Percentiles rank a stretch among this genome's conserved stretches.
Evolutionary conservation across 2,888 invertebrate genomes (phyloP).

Genomic region (Ormyrus rosae): DNA sequence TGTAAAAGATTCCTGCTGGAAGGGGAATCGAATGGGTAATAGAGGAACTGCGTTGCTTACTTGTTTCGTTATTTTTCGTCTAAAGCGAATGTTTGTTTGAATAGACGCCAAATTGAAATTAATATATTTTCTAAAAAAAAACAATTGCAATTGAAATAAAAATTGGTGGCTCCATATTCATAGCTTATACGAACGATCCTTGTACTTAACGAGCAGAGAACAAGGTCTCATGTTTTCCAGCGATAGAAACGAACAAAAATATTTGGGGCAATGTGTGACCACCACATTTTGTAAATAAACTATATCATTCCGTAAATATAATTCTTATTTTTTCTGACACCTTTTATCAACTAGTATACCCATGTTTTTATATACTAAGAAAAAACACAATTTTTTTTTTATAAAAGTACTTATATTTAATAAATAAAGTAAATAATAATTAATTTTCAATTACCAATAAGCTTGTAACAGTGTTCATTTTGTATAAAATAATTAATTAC

Average conservation of each 20-base stretch:
- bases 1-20: conserved; percentile 50
- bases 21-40: conserved; percentile 42
- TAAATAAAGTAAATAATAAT: background rate
- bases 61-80: conserved; percentile 47
- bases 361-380: background rate
- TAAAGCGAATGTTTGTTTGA: conserved; percentile 43
- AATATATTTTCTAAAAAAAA: conserved; percentile 45
- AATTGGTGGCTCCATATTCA: conserved; percentile 44
- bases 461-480: conserved; percentile 9
- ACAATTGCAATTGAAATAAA: conserved; percentile 43
- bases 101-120: conserved; percentile 42
- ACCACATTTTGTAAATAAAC: conserved; percentile 67
- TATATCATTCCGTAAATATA: conserved; percentile 41
- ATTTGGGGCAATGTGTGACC: conserved; percentile 59
- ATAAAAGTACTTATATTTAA: conserved; percentile 7
- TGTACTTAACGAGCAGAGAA: conserved; percentile 65
- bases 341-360: background rate
- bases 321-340: conserved; percentile 5
- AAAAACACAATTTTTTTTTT: background rate
- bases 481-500: conserved; percentile 55
- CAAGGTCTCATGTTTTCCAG: conserved; percentile 59
- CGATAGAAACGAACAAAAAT: conserved; percentile 13
- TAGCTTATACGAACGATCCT: conserved; percentile 55
- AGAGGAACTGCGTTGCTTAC: conserved; percentile 24
- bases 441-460: conserved; percentile 7